Evolutionary conservation across 2,888 invertebrate genomes (phyloP).

Genomic region (Fabriciana adippe): DNA sequence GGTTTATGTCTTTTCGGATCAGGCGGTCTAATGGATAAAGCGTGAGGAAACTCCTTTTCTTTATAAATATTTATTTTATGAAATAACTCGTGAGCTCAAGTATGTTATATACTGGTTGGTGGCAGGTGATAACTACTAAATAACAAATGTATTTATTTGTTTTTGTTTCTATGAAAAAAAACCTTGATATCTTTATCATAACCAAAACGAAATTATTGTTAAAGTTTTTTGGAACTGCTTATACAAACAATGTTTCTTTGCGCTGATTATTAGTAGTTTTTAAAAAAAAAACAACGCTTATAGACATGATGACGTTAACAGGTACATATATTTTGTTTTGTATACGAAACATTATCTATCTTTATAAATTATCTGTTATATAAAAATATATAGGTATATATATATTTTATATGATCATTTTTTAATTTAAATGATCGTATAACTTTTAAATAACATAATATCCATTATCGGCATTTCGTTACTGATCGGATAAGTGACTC

Average conservation of each 20-base stretch:
- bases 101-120: constrained; percentile 66
- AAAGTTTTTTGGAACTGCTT: constrained; percentile 3
- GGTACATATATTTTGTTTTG: no score
- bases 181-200: constrained; percentile 33
- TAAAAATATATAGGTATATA: no score
- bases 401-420: no score
- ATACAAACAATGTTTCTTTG: neutral
- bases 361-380: no score
- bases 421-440: no score
- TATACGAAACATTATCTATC: no score
- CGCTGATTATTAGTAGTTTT: neutral
- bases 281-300: no score
- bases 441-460: no score
- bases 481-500: no score
- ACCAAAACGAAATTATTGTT: constrained; percentile 5
- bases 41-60: constrained; percentile 69
- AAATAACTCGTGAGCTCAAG: constrained; percentile 75
- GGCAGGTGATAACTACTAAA: constrained; percentile 72
- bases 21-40: constrained; percentile 74
- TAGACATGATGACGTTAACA: no score
- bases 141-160: constrained; percentile 57
- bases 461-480: no score
- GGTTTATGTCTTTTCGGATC: constrained; percentile 81
- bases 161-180: constrained; percentile 46
- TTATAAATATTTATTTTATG: constrained; percentile 82